Base-by-base conservation (phyloP, 2,797 vertebrate genomes). In the Pseudopleuronectes americanus region DNA sequence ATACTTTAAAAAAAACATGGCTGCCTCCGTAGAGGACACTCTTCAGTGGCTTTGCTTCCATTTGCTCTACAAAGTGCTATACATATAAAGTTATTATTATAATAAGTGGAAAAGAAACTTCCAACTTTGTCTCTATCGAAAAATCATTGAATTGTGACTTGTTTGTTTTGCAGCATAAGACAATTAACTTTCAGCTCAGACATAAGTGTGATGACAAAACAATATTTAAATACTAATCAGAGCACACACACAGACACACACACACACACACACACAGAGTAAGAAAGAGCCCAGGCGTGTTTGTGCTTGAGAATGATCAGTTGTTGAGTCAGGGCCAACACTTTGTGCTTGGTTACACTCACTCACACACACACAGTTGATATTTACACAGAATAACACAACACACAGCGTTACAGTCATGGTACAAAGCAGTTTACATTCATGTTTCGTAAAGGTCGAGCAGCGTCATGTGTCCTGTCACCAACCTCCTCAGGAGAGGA, bases 341-440 rank as follows among this genome's bases (percentile, higher is more conserved):
- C 19, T n/a, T 81, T 89, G 85, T 86, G 86, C 75, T 75, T 26
- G 57, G 73, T 87, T 85, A 90, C 88, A 87, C 81, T 75, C 64
- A 8, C 31, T 62, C 63, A 79, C 77, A 24, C 24, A 24, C 24
- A 24, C 24, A 79, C 45, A 5, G 61, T 49, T 64, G 17, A 38
- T 81, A 86, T 83, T 70, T 87, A 86, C 85, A 89, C 64, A 33
- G 3, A 74, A 28, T 53, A 21, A 65, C 36, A 80, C 76, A 64
- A 64, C 23, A 21, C 24, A 83, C 68, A 48, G 76, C 75, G 36
- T 69, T 7, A 83, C 74, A 75, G 68, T 71, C 74, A 64, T 38
- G 57, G 71, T 81, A 83, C 77, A 57, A 64, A 82, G 69, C 63
- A 57, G 77, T 72, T 84, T 88, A 89, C 88, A 89, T 89, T 88